Evolutionary conservation across 2,113 vertebrate species (phyloP).

Genomic region (Platycercus adscitus): DNA sequence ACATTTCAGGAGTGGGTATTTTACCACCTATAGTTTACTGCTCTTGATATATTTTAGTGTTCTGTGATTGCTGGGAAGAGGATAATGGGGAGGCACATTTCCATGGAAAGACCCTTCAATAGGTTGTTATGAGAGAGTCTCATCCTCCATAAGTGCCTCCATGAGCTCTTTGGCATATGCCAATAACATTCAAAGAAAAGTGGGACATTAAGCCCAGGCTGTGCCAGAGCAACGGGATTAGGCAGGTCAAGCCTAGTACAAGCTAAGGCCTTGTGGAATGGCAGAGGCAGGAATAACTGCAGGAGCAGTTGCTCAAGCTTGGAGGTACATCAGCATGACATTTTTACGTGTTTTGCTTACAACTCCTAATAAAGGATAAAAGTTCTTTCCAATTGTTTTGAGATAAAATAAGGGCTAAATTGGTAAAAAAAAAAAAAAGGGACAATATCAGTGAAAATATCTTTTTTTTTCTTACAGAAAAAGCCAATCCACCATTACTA

Average conservation of each 20-base stretch:
- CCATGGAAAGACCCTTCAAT: neutral
- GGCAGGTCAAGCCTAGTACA: neutral
- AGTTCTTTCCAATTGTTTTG: neutral
- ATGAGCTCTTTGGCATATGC: neutral
- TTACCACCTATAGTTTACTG: neutral
- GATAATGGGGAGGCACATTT: neutral
- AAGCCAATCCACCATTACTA: neutral
- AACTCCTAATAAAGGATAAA: neutral
- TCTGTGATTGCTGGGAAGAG: neutral
- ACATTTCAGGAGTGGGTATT: neutral
- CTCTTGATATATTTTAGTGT: neutral
- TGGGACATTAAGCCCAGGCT: neutral
- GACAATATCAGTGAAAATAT: neutral
- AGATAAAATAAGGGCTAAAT: neutral
- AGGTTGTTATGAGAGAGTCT: neutral
- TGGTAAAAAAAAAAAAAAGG: neutral
- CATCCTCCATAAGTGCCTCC: neutral
- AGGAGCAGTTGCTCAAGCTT: neutral
- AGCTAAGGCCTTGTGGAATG: neutral
- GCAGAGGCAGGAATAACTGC: neutral
- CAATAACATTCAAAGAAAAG: neutral
- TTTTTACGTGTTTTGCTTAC: neutral
- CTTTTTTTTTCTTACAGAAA: neutral
- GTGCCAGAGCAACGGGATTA: neutral
- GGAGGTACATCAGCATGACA: neutral